Conservation (phyloP, 2,113 vertebrate genomes). For the Vulpes vulpes region DNA sequence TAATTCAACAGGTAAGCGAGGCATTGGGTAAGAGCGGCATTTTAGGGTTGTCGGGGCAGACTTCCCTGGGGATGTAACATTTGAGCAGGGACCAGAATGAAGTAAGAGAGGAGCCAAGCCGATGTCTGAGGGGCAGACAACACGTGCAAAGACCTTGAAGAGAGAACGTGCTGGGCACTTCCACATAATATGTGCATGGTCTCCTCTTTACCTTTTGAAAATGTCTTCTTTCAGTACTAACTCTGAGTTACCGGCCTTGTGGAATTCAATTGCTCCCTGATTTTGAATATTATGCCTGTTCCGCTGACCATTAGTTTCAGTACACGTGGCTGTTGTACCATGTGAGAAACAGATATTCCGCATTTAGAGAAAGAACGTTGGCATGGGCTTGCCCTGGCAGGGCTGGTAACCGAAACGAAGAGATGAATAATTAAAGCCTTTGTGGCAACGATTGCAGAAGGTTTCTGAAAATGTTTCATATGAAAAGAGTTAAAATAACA, state of each 20-base stretch:
- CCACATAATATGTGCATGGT: not conserved
- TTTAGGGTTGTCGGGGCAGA: not conserved
- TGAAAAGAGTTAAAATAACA: constrained; percentile 49
- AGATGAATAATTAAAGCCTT: constrained; percentile 57
- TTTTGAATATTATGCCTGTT: constrained; percentile 22
- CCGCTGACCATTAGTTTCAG: not conserved
- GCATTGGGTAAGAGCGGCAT: not conserved
- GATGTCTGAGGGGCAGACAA: not conserved
- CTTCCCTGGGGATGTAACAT: not conserved
- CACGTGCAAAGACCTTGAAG: not conserved
- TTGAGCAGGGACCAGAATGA: not conserved
- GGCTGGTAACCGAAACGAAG: not conserved
- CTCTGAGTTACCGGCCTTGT: not conserved
- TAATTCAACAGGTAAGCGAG: not conserved
- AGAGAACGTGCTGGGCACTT: not conserved
- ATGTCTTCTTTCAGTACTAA: not conserved
- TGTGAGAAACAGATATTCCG: not conserved
- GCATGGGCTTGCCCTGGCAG: not conserved
- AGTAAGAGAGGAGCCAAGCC: not conserved
- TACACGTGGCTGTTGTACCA: not conserved
- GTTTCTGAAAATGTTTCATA: not conserved
- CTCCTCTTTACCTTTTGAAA: not conserved
- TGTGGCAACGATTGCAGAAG: not conserved
- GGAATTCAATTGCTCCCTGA: not conserved
- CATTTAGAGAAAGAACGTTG: not conserved